Base-by-base conservation (phyloP, 2,888 invertebrate genomes). In the Eremobia ochroleuca region DNA sequence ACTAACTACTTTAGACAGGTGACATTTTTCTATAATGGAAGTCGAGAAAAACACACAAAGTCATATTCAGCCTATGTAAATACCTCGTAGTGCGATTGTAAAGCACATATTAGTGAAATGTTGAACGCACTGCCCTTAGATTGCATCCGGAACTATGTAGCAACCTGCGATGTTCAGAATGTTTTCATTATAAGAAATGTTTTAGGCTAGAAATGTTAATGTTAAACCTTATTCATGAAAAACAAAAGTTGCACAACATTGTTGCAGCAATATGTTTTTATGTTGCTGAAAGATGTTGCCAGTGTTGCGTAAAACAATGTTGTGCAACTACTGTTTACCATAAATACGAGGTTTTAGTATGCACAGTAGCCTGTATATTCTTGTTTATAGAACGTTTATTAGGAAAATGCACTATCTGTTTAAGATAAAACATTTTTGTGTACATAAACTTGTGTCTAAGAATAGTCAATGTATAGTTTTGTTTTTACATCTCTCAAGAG, bases 41-140 rank as follows among this genome's bases (percentile, higher is more conserved):
- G 25, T 78, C 59, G 52, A 59, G 58, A 58, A n/a, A 40, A 70
- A 65, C 61, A 64, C 52, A 76, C 85, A 87, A 90, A 76, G 90
- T 91, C 88, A 89, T 91, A 88, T 91, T 90, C 88, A 88, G 88
- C 81, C 87, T 85, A 70, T 77, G 85, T 84, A 76, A 75, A 79
- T 84, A 85, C 76, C 86, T 87, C 81, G 90, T 91, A 90, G 90
- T 88, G 91, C 92, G 90, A 90, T 88, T 91, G 90, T 89, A 69
- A 88, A 88, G 92, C 93, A 93, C 92, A 83, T 74, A 77, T 83
- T 92, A 91, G 91, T 92, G 78, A 91, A 83, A 91, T 92, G 90
- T 88, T 85, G 85, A 88, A 31, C 87, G 91, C 93, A 92, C 91
- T 88, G 90, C 88, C 89, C 90, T 84, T 89, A 88, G 90, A 81